phyloP scores from a whole-genome alignment of 2,113 vertebrate genomes.

The Tauraco erythrolophus region DNA sequence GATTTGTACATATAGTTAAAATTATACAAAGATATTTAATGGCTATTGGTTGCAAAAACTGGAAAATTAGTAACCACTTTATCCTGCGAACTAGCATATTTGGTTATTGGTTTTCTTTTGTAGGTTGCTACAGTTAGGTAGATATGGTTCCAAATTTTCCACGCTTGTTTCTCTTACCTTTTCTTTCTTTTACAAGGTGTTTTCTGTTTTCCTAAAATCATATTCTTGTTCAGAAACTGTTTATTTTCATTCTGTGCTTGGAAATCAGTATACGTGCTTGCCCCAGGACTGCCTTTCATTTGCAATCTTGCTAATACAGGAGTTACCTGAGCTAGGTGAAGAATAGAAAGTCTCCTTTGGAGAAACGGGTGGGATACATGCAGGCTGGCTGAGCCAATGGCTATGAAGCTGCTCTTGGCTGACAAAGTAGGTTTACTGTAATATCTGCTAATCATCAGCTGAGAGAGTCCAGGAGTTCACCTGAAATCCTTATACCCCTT shows the following conservation, averaged over 20 bases:
- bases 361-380: rapidly evolving
- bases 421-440: background rate
- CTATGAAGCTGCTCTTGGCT: background rate
- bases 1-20: rapidly evolving
- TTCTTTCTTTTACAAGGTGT: background rate
- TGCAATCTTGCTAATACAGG: background rate
- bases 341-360: background rate
- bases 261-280: background rate
- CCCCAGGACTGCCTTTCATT: background rate
- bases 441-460: background rate
- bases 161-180: background rate
- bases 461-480: background rate
- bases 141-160: background rate
- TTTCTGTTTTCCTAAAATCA: background rate
- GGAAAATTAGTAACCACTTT: background rate
- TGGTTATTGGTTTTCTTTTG: background rate
- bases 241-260: background rate
- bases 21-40: background rate
- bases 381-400: background rate
- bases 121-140: background rate
- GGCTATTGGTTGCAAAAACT: background rate
- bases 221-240: background rate
- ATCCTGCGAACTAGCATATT: background rate
- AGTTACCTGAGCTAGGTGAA: background rate
- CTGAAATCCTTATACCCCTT: background rate